Percentiles rank a stretch among this genome's conserved stretches.
Evolutionary conservation across 2,888 invertebrate species (phyloP).

Genomic region (Mylabris sibirica): DNA sequence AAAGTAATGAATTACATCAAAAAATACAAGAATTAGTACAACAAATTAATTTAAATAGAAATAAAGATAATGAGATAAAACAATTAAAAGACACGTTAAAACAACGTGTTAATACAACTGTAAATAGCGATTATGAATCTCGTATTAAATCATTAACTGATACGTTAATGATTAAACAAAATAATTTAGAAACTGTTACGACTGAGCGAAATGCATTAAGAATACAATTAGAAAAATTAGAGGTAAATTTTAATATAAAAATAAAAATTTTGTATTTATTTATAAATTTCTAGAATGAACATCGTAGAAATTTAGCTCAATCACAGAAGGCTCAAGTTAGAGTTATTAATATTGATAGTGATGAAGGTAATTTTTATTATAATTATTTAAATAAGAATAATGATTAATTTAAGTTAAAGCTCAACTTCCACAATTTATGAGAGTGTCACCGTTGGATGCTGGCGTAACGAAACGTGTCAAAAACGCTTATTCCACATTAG

Average conservation of each 20-base stretch:
- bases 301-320: constrained; percentile 66
- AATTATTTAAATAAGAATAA: neutral
- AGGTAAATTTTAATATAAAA: constrained; percentile 68
- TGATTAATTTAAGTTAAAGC: constrained; percentile 64
- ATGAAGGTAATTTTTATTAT: constrained; percentile 60
- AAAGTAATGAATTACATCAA: constrained; percentile 57
- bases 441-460: constrained; percentile 79
- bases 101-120: constrained; percentile 50
- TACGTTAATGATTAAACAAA: constrained; percentile 85
- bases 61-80: constrained; percentile 57
- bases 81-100: constrained; percentile 59
- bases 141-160: constrained; percentile 75
- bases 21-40: constrained; percentile 63
- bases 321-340: constrained; percentile 65
- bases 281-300: constrained; percentile 65
- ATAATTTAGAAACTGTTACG: constrained; percentile 80
- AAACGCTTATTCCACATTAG: constrained; percentile 77
- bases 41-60: constrained; percentile 56
- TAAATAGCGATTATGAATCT: constrained; percentile 62
- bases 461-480: constrained; percentile 78
- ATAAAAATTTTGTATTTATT: no score
- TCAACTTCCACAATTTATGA: constrained; percentile 74
- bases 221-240: constrained; percentile 82
- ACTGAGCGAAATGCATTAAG: constrained; percentile 86
- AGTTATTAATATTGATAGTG: constrained; percentile 68